Percentiles rank a stretch among this genome's conserved stretches.
Evolutionary conservation across 2,888 invertebrate species (phyloP).

Genomic region (Troilus luridus): DNA sequence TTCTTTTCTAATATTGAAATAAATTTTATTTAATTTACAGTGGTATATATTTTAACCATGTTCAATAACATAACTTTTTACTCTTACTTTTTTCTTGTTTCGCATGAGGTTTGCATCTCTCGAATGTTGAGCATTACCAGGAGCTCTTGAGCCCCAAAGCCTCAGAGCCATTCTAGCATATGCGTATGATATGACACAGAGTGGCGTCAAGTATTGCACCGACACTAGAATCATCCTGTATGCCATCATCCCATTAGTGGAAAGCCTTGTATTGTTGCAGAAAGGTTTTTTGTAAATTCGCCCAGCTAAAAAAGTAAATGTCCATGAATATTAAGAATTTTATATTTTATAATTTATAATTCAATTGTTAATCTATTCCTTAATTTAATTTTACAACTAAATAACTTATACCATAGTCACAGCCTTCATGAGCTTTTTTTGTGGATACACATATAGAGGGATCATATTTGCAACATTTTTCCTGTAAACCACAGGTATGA

Average conservation of each 20-base stretch:
- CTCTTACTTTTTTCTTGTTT: slow-evolving; percentile 85
- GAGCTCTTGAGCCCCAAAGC: slow-evolving; percentile 84
- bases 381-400: too few species aligned
- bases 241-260: slow-evolving; percentile 73
- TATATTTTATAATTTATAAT: too few species aligned
- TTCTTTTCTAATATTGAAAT: too few species aligned
- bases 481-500: too few species aligned
- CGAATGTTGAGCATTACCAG: slow-evolving; percentile 84
- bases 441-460: too few species aligned
- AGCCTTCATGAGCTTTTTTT: too few species aligned
- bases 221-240: slow-evolving; percentile 75
- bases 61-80: too few species aligned
- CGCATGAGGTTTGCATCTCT: slow-evolving; percentile 84
- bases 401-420: too few species aligned
- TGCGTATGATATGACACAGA: slow-evolving; percentile 85
- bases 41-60: background rate
- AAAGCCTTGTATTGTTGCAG: slow-evolving; percentile 74
- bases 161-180: slow-evolving; percentile 85
- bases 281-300: slow-evolving; percentile 73
- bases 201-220: slow-evolving; percentile 83
- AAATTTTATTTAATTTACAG: slow-evolving; percentile 8
- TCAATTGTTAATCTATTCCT: background rate
- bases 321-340: background rate
- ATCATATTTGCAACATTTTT: too few species aligned
- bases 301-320: slow-evolving; percentile 68